Conservation (phyloP, 2,888 invertebrate species). For the Eupeodes latifasciatus region DNA sequence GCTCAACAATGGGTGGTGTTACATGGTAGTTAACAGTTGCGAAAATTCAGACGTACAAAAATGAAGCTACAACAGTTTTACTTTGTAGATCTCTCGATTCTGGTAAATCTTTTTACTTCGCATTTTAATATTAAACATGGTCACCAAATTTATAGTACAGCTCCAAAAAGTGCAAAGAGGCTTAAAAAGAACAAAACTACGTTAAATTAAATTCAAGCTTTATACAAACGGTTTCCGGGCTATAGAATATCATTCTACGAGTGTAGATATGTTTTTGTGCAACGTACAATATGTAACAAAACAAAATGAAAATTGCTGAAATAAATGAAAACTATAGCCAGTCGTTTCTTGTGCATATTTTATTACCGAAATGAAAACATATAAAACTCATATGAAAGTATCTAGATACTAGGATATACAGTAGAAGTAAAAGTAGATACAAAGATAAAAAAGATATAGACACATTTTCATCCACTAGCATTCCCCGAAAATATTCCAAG, state of each 20-base stretch:
- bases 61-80: too few relatives aligned
- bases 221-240: conserved; percentile 24
- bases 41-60: too few relatives aligned
- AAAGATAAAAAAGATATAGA: not conserved
- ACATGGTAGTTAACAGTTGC: too few relatives aligned
- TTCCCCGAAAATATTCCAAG: conserved; percentile 19
- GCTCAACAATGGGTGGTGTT: too few relatives aligned
- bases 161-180: not conserved
- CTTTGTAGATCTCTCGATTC: not conserved
- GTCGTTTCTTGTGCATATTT: conserved; percentile 63
- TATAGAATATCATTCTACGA: not conserved
- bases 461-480: not conserved
- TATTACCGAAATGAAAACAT: conserved; percentile 70
- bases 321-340: conserved; percentile 45
- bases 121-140: not conserved
- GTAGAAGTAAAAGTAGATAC: not conserved
- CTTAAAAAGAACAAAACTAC: conserved; percentile 22
- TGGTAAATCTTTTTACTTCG: not conserved
- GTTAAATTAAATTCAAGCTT: conserved; percentile 64
- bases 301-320: conserved; percentile 24
- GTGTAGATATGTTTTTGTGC: not conserved
- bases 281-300: not conserved
- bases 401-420: not conserved
- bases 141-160: not conserved
- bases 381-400: conserved; percentile 25